Base-by-base conservation (phyloP, 1,140 invertebrate genomes). In the Geopemphigus sp. region DNA sequence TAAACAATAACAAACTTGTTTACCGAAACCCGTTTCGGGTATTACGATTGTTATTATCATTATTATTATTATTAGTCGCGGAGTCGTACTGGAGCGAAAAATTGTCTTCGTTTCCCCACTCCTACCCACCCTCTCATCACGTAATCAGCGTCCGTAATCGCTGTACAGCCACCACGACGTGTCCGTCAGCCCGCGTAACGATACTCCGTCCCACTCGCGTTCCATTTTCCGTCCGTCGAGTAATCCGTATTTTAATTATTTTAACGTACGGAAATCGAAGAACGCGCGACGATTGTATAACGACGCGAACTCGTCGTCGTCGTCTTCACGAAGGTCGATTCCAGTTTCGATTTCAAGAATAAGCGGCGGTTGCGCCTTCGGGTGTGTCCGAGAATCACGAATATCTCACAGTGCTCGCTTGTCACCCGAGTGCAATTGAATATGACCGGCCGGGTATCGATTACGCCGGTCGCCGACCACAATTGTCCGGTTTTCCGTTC, bases 341-440 rank as follows among this genome's bases (percentile, higher is more conserved):
- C 32, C 17, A 59, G 74, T 78, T 50, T 78, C 74, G 57, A 78
- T 78, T 78, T 78, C 74, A 63, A 3, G 29, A 47, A 39, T 8
- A 8, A 15, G n/a, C 32, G 19, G 17, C 29, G 10, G 10, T 19
- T 59, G 72, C 45, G 54, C 54, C 74, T 26, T 78, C 74, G 74
- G 56, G 57, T 63, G 74, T 78, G 74, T 78, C 74, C 74, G 39
- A 14, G 53, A 61, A 74, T 74, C 73, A 47, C 74, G 56, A 78
- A 29, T 63, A 78, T 78, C 74, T 78, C 74, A 63, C 74, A 63
- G 74, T 78, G 57, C 74, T 63, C 74, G 22, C 19, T 61, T 78
- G 74, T 78, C 74, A 63, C 74, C 50, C 74, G 39, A 61, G 39
- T 63, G 74, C 74, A 78, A 78, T 78, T 12, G 74, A 78, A 78